These are phyloP conservation scores for Eurypyga helias DNA, from an alignment of 2,113 vertebrate genomes.

Conservation along the genomic window DNA sequence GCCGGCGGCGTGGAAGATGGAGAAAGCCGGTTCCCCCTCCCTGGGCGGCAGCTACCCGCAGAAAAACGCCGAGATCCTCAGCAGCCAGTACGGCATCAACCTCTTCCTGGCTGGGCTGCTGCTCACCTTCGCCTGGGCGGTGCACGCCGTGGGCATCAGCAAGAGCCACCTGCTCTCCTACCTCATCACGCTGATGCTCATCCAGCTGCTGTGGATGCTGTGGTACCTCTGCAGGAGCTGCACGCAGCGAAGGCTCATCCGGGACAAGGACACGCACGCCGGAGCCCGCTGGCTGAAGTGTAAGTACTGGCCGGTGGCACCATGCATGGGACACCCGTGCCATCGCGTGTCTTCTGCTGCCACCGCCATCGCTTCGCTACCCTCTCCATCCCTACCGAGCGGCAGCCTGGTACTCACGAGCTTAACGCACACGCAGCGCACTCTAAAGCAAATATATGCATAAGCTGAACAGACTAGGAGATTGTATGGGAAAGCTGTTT, in stretches of 20 bases:
- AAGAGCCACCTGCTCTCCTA: conserved; percentile 86
- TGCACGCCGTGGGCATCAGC: conserved; percentile 81
- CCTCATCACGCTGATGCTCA: conserved; percentile 88
- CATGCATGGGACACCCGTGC: fast-evolving
- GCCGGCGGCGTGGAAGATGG: background rate
- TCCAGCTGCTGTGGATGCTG: conserved; percentile 95
- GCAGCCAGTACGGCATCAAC: conserved; percentile 95
- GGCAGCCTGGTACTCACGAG: background rate
- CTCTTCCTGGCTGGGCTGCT: conserved; percentile 88
- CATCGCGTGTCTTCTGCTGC: background rate
- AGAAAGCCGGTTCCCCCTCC: background rate
- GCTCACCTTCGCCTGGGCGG: conserved; percentile 88
- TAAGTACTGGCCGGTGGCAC: conserved; percentile 55
- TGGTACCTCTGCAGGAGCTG: conserved; percentile 89
- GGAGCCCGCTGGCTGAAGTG: conserved; percentile 93
- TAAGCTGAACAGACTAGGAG: background rate
- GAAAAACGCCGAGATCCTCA: conserved; percentile 91
- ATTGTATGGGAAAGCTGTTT: background rate
- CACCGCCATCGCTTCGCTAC: background rate
- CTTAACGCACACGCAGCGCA: background rate
- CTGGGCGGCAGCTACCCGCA: conserved; percentile 76
- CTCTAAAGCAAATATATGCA: conserved; percentile 41
- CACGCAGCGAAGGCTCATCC: conserved; percentile 76
- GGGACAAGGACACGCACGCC: conserved; percentile 86
- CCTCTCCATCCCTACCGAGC: background rate